Evolutionary conservation across 2,888 invertebrate species (phyloP), one percentile per base, ranked within the genome.

Genomic region (Chymomyza caudatula): DNA sequence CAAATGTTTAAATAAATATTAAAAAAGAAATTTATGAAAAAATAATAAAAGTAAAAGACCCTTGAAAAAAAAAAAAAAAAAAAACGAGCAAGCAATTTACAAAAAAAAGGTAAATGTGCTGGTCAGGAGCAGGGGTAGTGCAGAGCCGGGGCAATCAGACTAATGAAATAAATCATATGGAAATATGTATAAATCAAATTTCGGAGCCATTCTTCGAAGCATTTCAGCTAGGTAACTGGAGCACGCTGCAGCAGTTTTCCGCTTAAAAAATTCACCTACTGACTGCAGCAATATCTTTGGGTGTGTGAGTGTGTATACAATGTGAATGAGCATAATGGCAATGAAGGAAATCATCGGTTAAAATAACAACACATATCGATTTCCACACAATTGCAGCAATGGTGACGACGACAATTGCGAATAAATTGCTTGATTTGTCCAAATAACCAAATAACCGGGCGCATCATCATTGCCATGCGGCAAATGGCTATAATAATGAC

Each of bases 1-100:
- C 85, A 82, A 85, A 85, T 85, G 85, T 82, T 85, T 82, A 82
- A 83, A 85, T 82, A 83, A 85, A 83, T 83, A 85, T 83, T 79
- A 85, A 79, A 78, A 78, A 78, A 75, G 61, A 75, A 65, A 71
- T 67, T 67, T 57, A 71, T 66, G 47, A 17, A 47, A 47, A 47
- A 47, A 47, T 17, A 47, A 47, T 47, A 20, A 20, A 17, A 51
- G 51, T 17, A 47, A 17, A 47, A 15, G n/a, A 6, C n/a, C 29
- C 11, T n/a, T n/a, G n/a, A 15, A 47, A 59, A 49, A 49, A 17
- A 11, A n/a, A 13, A 44, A 42, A 42, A 11, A 17, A 20, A 49
- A 54, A 54, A 63, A 37, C 42, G 54, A 67, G 65, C 29, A 37
- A 13, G 29, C 29, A 37, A 8, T 1, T 70, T 70, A 59, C 42